These are phyloP conservation scores for Scytalopus superciliaris DNA, from an alignment of 2,113 vertebrate genomes.

Conservation along the genomic window DNA sequence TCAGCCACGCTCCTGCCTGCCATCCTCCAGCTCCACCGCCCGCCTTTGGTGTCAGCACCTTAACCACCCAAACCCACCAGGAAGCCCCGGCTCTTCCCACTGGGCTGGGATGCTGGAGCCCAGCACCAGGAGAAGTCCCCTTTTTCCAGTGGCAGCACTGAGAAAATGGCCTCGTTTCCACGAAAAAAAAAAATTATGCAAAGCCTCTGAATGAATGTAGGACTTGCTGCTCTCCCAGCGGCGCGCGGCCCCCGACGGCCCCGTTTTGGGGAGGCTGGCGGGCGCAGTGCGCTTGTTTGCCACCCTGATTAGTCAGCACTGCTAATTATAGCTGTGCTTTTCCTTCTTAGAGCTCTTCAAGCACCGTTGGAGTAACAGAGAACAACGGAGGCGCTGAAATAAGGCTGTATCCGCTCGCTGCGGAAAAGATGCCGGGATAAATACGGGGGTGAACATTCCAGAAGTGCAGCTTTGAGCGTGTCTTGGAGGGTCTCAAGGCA, in stretches of 20 bases:
- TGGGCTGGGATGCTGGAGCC: background rate
- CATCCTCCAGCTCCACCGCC: fast-evolving
- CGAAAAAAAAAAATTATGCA: background rate
- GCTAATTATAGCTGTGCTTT: slow-evolving; percentile 38
- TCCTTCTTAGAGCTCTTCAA: background rate
- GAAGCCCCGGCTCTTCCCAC: background rate
- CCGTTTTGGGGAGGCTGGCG: background rate
- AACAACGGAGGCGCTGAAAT: background rate
- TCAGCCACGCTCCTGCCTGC: background rate
- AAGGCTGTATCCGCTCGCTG: background rate
- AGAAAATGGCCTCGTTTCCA: background rate
- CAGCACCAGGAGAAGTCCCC: background rate
- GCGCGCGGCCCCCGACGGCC: background rate
- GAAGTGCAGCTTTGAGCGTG: fast-evolving
- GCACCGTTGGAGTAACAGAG: background rate
- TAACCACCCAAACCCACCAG: background rate
- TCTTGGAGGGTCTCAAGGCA: background rate
- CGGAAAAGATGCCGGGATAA: fast-evolving
- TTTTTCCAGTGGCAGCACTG: background rate
- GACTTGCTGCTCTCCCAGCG: background rate
- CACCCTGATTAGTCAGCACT: slow-evolving; percentile 53
- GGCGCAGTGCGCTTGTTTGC: background rate
- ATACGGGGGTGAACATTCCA: background rate
- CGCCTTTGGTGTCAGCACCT: fast-evolving
- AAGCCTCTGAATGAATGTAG: background rate